Evolutionary conservation across 2,888 invertebrate species (phyloP).

Genomic region (Pachycephus smyrnensis): DNA sequence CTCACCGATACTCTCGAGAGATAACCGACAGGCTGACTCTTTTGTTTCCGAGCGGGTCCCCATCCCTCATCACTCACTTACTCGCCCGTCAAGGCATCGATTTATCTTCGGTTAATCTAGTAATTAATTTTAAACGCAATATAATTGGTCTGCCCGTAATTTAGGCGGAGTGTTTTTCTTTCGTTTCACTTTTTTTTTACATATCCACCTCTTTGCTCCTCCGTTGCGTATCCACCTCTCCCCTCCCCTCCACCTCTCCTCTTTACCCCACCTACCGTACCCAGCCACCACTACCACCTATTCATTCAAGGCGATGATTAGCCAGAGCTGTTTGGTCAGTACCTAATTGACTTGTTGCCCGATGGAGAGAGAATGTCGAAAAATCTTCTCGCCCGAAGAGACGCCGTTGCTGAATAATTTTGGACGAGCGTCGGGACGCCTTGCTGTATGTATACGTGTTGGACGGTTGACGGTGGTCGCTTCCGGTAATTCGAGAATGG

Average conservation of each 20-base stretch:
- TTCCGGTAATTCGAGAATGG: not conserved
- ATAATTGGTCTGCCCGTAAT: conserved; percentile 54
- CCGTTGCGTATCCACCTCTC: not conserved
- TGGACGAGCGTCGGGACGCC: not conserved
- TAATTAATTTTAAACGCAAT: conserved; percentile 65
- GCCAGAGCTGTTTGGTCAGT: conserved; percentile 13
- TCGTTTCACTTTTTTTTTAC: not conserved
- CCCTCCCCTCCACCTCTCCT: not conserved
- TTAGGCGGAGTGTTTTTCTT: conserved; percentile 9
- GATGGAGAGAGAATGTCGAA: not conserved
- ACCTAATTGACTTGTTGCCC: conserved; percentile 19
- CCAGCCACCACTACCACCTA: not conserved
- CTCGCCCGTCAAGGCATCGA: conserved; percentile 37
- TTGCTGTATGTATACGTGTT: not conserved
- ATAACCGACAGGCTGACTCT: conserved; percentile 33
- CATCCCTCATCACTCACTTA: conserved; percentile 37
- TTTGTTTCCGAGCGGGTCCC: conserved; percentile 17
- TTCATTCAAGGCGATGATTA: conserved; percentile 13
- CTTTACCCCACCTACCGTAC: not conserved
- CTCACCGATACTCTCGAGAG: conserved; percentile 36
- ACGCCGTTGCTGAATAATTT: not conserved
- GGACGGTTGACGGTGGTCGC: not conserved
- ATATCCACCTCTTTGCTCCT: not conserved
- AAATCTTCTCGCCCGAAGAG: not conserved
- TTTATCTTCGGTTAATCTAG: conserved; percentile 58